These are phyloP conservation scores for Larimichthys polyactis DNA, from an alignment of 2,113 vertebrate genomes.

Conservation along the genomic window DNA sequence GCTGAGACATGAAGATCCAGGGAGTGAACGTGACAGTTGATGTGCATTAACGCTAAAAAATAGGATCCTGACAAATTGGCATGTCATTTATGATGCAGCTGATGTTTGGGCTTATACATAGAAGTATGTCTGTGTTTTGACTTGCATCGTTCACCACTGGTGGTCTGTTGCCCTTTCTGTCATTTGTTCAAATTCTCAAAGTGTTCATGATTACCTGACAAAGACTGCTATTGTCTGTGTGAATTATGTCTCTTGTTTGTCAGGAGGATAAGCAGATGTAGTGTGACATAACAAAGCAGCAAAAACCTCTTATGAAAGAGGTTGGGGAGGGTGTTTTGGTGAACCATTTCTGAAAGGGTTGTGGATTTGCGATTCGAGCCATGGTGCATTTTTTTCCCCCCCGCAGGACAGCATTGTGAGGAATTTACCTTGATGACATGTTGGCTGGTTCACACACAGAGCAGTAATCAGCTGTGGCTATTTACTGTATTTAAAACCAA, in stretches of 20 bases:
- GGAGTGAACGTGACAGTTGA: background rate
- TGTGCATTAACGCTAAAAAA: background rate
- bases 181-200: background rate
- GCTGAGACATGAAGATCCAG: background rate
- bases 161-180: background rate
- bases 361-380: no score
- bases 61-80: background rate
- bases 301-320: background rate
- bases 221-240: background rate
- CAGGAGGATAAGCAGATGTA: background rate
- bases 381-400: no score
- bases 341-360: background rate
- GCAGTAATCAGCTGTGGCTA: no score
- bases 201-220: background rate
- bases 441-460: no score
- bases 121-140: background rate
- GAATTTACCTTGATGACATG: no score
- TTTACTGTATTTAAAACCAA: background rate
- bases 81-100: background rate
- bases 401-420: no score
- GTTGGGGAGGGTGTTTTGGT: background rate
- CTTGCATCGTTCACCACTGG: background rate
- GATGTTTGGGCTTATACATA: background rate
- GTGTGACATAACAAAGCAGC: background rate
- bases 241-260: background rate